Evolutionary conservation across 2,113 vertebrate species (phyloP).

Genomic region (Potamarius usumacintae): DNA sequence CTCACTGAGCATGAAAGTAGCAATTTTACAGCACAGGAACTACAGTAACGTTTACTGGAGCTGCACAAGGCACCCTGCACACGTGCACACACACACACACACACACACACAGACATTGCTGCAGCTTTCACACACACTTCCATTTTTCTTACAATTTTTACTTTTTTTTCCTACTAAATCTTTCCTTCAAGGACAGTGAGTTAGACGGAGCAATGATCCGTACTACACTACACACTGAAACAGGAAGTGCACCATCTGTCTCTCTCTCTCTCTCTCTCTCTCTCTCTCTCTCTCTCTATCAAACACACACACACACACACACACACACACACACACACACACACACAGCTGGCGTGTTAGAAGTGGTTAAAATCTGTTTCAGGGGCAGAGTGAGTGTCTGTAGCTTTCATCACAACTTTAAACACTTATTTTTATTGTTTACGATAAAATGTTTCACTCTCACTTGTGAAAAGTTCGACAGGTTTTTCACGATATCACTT

Average conservation of each 20-base stretch:
- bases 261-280: background rate
- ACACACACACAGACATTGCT: background rate
- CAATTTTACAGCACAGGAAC: constrained; percentile 86
- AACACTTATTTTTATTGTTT: background rate
- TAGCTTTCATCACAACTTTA: background rate
- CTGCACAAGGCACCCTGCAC: constrained; percentile 54
- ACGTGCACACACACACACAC: background rate
- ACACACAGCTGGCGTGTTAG: background rate
- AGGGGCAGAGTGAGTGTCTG: background rate
- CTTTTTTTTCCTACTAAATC: background rate
- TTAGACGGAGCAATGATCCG: background rate
- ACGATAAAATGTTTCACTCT: no score
- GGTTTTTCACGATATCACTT: background rate
- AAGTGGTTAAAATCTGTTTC: background rate
- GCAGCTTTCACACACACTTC: background rate
- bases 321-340: background rate
- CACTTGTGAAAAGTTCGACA: background rate
- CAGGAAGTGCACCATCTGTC: constrained; percentile 9
- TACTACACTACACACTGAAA: constrained; percentile 1
- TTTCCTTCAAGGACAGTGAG: constrained; percentile 26
- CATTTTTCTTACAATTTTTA: background rate
- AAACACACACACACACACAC: background rate
- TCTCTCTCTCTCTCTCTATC: no score
- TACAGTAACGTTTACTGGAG: constrained; percentile 81
- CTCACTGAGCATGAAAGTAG: constrained; percentile 85